These are phyloP conservation scores for Coenobita brevimanus DNA, from an alignment of 1,140 invertebrate genomes.

Conservation along the genomic window DNA sequence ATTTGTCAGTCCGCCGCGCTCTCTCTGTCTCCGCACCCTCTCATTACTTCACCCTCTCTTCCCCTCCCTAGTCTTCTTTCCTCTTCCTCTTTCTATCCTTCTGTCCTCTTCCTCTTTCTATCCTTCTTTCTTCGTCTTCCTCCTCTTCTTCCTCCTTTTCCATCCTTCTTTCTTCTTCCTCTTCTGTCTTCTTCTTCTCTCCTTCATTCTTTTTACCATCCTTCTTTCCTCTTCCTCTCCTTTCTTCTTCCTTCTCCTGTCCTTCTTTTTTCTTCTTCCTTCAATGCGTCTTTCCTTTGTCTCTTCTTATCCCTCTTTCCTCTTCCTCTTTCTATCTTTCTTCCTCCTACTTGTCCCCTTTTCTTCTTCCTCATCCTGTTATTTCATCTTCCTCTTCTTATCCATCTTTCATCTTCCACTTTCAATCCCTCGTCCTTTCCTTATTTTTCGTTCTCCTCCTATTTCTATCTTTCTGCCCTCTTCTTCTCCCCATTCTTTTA, in stretches of 20 bases:
- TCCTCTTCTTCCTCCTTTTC: not conserved
- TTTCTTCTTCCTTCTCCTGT: not conserved
- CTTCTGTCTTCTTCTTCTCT: not conserved
- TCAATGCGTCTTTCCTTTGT: too few relatives aligned
- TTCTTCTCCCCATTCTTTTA: not conserved
- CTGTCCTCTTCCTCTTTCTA: not conserved
- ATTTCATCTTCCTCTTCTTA: not conserved
- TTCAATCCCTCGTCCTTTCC: not conserved
- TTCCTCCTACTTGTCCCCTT: not conserved
- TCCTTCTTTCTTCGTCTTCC: constrained; percentile 1
- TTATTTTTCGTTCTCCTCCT: not conserved
- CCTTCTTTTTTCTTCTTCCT: not conserved
- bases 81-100: not conserved
- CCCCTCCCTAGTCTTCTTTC: too few relatives aligned
- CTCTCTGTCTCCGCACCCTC: too few relatives aligned
- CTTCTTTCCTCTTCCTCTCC: too few relatives aligned
- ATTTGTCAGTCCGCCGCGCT: too few relatives aligned
- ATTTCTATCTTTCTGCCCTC: not conserved
- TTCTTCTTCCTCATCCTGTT: not conserved
- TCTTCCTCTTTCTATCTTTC: not conserved
- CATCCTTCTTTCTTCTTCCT: not conserved
- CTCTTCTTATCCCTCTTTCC: too few relatives aligned
- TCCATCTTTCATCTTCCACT: not conserved
- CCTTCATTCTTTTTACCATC: not conserved
- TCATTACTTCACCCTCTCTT: too few relatives aligned